Conservation (phyloP, 2,888 invertebrate species). For the Oeneis ivallda region DNA sequence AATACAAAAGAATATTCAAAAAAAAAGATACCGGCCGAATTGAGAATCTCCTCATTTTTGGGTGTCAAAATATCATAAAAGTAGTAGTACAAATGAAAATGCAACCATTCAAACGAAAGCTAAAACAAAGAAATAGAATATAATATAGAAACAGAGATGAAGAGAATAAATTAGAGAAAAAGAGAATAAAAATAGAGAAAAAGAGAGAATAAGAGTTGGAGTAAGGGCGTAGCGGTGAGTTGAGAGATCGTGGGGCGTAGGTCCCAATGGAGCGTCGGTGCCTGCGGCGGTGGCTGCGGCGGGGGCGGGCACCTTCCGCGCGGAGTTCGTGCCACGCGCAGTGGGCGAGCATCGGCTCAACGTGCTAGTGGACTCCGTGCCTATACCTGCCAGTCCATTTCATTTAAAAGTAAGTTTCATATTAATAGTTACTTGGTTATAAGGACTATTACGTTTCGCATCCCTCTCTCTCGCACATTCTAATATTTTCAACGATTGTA, state of each 20-base stretch:
- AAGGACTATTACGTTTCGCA: too few relatives aligned
- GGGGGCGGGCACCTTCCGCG: constrained; percentile 90
- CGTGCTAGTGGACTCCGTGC: constrained; percentile 90
- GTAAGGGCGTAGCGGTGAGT: constrained; percentile 74
- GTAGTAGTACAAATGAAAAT: too few relatives aligned
- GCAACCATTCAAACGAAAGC: neutral
- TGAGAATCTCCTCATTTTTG: too few relatives aligned
- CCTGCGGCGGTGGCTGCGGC: constrained; percentile 94
- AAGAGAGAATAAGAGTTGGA: constrained; percentile 40
- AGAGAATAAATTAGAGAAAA: too few relatives aligned
- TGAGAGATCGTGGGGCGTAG: constrained; percentile 79
- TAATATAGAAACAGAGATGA: constrained; percentile 4
- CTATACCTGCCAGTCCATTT: constrained; percentile 96
- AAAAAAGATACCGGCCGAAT: too few relatives aligned
- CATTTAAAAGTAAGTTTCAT: constrained; percentile 86
- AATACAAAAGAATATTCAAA: constrained; percentile 9
- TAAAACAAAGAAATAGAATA: neutral
- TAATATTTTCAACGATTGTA: too few relatives aligned
- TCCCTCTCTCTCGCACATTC: too few relatives aligned
- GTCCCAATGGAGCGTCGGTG: constrained; percentile 95
- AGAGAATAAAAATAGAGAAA: constrained; percentile 21
- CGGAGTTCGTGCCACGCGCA: constrained; percentile 94
- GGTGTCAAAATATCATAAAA: too few relatives aligned
- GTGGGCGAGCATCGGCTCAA: constrained; percentile 96
- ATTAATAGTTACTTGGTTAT: neutral